phyloP scores from a whole-genome alignment of 1,140 invertebrate genomes.

The Planococcus citri region DNA sequence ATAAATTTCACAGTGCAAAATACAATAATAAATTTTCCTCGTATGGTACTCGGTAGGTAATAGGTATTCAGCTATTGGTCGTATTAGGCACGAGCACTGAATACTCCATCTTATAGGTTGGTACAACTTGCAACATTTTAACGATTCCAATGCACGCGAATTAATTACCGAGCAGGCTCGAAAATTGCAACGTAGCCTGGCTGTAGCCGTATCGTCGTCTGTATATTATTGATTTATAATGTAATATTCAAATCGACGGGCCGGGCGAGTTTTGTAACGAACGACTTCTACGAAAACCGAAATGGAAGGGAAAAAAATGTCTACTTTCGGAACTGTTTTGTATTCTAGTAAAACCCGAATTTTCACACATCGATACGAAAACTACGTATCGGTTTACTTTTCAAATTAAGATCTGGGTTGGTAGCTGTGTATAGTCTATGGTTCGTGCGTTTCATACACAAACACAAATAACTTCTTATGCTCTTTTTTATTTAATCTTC shows the following conservation, averaged over 20 bases:
- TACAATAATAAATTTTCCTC: no score
- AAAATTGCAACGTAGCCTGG: not conserved
- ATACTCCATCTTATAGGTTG: no score
- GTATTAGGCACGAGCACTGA: no score
- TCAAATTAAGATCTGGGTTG: not conserved
- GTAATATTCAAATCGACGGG: not conserved
- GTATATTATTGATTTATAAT: not conserved
- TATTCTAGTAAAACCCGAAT: constrained; percentile 5
- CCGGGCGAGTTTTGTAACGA: not conserved
- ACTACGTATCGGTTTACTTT: constrained; percentile 2
- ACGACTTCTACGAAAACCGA: not conserved
- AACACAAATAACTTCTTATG: not conserved
- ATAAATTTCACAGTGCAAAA: no score
- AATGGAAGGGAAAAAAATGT: not conserved
- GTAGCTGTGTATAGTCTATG: not conserved
- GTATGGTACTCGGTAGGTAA: no score
- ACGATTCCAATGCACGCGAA: not conserved
- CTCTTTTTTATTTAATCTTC: not conserved
- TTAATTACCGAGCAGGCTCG: constrained; percentile 5
- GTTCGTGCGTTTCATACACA: not conserved
- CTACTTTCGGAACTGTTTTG: not conserved
- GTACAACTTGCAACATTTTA: not conserved
- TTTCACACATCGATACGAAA: constrained; percentile 6
- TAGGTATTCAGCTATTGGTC: no score
- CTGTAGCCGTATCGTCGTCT: not conserved